Evolutionary conservation across 2,797 vertebrate species (phyloP).

Genomic region (Coregonus suidteri): DNA sequence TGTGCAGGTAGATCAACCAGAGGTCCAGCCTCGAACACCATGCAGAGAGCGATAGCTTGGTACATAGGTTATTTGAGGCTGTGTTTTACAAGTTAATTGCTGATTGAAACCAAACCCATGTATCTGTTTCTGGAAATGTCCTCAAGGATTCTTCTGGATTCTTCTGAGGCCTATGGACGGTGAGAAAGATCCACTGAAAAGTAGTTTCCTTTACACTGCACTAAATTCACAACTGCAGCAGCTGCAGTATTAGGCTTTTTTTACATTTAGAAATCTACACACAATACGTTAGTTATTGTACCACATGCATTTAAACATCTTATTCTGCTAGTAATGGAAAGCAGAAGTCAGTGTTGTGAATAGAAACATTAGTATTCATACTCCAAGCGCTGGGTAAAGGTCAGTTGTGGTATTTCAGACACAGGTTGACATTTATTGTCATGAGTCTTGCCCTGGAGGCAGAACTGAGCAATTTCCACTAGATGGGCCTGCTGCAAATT

Average conservation of each 20-base stretch:
- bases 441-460: no score
- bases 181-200: conserved; percentile 59
- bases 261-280: no score
- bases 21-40: neutral
- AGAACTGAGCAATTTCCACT: no score
- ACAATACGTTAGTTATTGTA: neutral
- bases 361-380: conserved; percentile 1
- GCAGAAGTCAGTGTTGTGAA: conserved; percentile 12
- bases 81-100: neutral
- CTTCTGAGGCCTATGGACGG: conserved; percentile 81
- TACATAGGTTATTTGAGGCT: neutral
- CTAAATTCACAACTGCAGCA: neutral
- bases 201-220: neutral
- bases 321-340: conserved; percentile 8
- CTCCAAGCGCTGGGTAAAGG: neutral
- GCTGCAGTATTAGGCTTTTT: no score
- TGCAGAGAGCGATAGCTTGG: neutral
- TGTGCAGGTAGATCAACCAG: no score
- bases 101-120: conserved; percentile 8
- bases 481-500: no score
- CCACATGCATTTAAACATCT: neutral
- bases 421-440: no score
- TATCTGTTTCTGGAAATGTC: conserved; percentile 79
- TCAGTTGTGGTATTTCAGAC: neutral
- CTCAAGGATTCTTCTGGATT: conserved; percentile 70